Evolutionary conservation across 2,113 vertebrate species (phyloP), one percentile per base, ranked within the genome.

Genomic region (Urocolius indicus): DNA sequence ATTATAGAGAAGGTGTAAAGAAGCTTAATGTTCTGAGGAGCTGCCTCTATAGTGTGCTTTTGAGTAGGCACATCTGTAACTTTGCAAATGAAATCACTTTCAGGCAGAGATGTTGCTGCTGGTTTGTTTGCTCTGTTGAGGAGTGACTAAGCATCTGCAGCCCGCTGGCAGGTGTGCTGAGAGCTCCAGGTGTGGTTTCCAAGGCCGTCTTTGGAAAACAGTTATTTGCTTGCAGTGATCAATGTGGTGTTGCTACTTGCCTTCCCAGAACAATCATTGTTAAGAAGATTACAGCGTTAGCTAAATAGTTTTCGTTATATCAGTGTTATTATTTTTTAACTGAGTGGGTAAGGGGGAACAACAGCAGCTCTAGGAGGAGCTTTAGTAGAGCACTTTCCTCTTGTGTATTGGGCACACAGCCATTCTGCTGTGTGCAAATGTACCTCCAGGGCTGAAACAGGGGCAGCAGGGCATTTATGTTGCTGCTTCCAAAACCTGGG

Each of bases 1-100:
- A 81, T 93, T 51, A 84, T 55, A 95, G 80, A 92, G 90, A 72
- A 94, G 86, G 91, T 90, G 86, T 76, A 90, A 96, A 95, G 61
- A 73, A 62, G 84, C 69, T 95, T 95, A 89, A 73, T 57, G 49
- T 76, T 76, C 26, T 16, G 75, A 82, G 81, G 76, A 81, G 63
- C 66, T 90, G 84, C 69, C 72, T 92, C 67, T 67, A 54, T 27
- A 86, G 57, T 6, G 2, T 75, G 61, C 66, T 45, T 92, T 73
- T 90, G 74, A 88, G 91, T 29, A 76, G 75, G 81, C 72, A 84
- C 81, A 91, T 89, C 87, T 96, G 91, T 75, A 84, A 55, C 61
- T 89, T 68, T 46, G 84, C 87, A 78, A 10, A 49, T 73, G 79
- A 36, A 79, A 59, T 81, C 24, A 9, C 71, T 75, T 46, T 66